Evolutionary conservation across 2,113 vertebrate genomes (phyloP), one percentile per base, ranked within the genome.

Genomic region (Mohoua ochrocephala): DNA sequence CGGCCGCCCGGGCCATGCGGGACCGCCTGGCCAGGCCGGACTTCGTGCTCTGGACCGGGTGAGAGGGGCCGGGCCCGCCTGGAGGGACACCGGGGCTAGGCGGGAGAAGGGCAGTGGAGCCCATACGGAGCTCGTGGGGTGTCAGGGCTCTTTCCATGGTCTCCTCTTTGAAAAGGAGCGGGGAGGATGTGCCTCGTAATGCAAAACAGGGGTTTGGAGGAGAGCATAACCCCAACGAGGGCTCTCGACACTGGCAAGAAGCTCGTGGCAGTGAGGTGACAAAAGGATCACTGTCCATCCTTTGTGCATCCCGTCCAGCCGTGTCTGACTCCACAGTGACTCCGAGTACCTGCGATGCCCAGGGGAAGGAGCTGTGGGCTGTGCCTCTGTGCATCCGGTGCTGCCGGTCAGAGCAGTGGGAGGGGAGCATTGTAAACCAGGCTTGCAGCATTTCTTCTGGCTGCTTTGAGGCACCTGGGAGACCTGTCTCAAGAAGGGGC

Each of bases 41-140:
- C 97, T 99, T 99, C 97, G 99, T 99, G 70, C 81, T 99, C 44
- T 99, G 99, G 99, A 99, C 99, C 6, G 99, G 99, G 99, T 99
- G 97, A 98, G 97, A 23, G 5, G 7, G 27, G 42, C 15, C 9
- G 37, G 35, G 42, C 18, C 13, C 16, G n/a, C 21, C 24, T 4
- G 49, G 24, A 15, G 31, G 39, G 35, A 13, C 63, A 1, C 22
- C 73, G 0, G 63, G 37, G 37, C 45, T 23, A 44, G 57, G 44
- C 12, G 31, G 59, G 86, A 49, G 9, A 2, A 9, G 50, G 35
- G 57, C 67, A 5, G 9, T 4, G 59, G 8, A 33, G 21, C 50
- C 57, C 26, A 0, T 2, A 2, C 4, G 11, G 57, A 18, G 49
- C 41, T 42, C 49, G 4, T 8, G 35, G 27, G 7, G 30, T 16